Conservation (phyloP, 2,113 vertebrate genomes). For the Halcyon malimbica region DNA sequence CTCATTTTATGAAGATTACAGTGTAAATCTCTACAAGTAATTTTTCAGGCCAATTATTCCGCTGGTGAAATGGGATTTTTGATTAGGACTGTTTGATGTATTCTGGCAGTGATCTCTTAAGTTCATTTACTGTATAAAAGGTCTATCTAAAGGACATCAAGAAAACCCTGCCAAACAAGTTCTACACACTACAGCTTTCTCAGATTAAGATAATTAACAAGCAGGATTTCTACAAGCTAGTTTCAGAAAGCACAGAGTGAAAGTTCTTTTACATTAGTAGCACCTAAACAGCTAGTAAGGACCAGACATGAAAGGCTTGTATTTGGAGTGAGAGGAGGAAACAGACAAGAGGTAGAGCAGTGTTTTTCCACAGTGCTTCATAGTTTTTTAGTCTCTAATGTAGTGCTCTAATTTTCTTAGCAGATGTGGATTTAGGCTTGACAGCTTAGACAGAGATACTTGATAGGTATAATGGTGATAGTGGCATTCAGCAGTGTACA, state of each 20-base stretch:
- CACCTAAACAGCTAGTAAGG: not conserved
- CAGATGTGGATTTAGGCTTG: not conserved
- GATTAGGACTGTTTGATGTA: not conserved
- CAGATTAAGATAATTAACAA: not conserved
- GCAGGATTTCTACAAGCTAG: not conserved
- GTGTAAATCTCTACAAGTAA: not conserved
- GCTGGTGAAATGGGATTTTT: not conserved
- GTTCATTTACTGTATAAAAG: not conserved
- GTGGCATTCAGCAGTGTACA: not conserved
- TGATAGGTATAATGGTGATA: not conserved
- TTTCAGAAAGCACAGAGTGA: not conserved
- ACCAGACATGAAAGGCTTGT: not conserved
- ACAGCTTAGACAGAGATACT: not conserved
- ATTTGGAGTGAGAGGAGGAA: not conserved
- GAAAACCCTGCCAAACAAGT: not conserved
- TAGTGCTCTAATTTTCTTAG: not conserved
- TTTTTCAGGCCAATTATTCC: slow-evolving; percentile 16
- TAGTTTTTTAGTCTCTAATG: too few relatives aligned
- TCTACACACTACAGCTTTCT: not conserved
- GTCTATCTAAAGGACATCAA: not conserved
- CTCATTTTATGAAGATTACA: not conserved
- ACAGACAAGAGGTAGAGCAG: not conserved
- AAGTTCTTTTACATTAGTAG: not conserved
- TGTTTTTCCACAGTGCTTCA: not conserved
- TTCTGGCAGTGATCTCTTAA: not conserved